Conservation (phyloP, 2,113 vertebrate species). For the Chaetorhynchus papuensis region DNA sequence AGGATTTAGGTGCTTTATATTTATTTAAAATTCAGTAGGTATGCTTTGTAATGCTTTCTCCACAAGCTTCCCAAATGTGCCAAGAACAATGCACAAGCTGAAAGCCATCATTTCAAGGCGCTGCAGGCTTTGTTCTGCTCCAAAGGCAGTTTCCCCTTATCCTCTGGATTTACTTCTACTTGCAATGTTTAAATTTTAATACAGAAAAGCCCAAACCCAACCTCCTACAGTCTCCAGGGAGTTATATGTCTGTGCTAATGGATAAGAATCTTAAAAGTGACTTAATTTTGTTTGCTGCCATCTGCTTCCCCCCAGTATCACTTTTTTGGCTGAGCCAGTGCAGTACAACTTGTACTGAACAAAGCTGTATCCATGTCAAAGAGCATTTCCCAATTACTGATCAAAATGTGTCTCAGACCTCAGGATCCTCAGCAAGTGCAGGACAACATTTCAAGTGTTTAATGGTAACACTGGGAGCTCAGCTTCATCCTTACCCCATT, state of each 20-base stretch:
- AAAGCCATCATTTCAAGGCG: not conserved
- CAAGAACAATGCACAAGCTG: not conserved
- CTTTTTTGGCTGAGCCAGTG: not conserved
- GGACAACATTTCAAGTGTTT: not conserved
- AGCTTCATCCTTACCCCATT: not conserved
- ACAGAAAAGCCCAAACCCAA: not conserved
- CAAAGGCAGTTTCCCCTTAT: not conserved
- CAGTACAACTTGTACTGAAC: not conserved
- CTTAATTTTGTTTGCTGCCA: constrained; percentile 16
- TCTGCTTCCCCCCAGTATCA: not conserved
- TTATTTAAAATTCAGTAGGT: not conserved
- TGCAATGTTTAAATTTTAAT: not conserved
- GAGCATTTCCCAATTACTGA: not conserved
- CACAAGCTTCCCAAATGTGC: not conserved
- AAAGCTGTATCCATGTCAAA: not conserved
- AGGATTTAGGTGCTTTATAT: not conserved
- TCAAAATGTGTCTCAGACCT: not conserved
- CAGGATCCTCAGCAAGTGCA: not conserved
- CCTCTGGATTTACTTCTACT: not conserved
- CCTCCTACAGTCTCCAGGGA: not conserved
- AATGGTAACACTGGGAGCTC: not conserved
- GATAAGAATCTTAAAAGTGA: not conserved
- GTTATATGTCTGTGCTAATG: not conserved
- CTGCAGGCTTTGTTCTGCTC: not conserved
- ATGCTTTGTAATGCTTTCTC: not conserved